These are phyloP conservation scores for Epistrophe grossulariae DNA, from an alignment of 2,888 invertebrate genomes.

Conservation along the genomic window DNA sequence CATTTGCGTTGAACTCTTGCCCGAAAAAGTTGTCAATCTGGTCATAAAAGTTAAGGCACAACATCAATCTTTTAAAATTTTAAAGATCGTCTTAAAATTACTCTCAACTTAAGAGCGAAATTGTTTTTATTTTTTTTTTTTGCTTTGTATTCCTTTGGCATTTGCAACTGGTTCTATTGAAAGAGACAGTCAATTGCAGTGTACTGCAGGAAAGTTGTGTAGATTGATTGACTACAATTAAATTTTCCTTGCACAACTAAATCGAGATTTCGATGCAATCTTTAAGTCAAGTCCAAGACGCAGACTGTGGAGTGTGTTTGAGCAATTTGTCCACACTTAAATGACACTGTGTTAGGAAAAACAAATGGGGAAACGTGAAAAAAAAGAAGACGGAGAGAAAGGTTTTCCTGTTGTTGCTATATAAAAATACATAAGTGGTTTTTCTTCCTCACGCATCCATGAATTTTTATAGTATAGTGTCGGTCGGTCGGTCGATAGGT, in stretches of 20 bases:
- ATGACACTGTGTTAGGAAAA: conserved; percentile 40
- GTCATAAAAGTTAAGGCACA: conserved; percentile 27
- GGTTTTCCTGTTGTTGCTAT: conserved; percentile 58
- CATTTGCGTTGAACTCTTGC: conserved; percentile 45
- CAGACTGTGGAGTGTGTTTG: conserved; percentile 35
- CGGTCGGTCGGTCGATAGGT: neutral
- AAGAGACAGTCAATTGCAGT: conserved; percentile 62
- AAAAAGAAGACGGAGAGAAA: conserved; percentile 51
- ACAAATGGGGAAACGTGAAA: conserved; percentile 10
- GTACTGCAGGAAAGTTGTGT: conserved; percentile 56
- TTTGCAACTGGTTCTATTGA: conserved; percentile 44
- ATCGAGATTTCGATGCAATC: conserved; percentile 55
- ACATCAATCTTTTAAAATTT: neutral
- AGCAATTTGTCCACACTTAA: conserved; percentile 62
- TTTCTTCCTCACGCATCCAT: conserved; percentile 37
- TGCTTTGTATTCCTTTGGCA: conserved; percentile 20
- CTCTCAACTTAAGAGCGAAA: conserved; percentile 33
- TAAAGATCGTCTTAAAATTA: neutral
- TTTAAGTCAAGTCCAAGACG: neutral
- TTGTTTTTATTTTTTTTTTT: neutral
- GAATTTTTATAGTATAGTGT: neutral
- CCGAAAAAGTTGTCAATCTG: conserved; percentile 40
- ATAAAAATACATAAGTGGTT: conserved; percentile 46
- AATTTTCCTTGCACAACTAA: conserved; percentile 50
- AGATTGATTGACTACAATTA: conserved; percentile 71